Evolutionary conservation across 1,140 invertebrate genomes (phyloP).

Genomic region (Nasonia giraulti): DNA sequence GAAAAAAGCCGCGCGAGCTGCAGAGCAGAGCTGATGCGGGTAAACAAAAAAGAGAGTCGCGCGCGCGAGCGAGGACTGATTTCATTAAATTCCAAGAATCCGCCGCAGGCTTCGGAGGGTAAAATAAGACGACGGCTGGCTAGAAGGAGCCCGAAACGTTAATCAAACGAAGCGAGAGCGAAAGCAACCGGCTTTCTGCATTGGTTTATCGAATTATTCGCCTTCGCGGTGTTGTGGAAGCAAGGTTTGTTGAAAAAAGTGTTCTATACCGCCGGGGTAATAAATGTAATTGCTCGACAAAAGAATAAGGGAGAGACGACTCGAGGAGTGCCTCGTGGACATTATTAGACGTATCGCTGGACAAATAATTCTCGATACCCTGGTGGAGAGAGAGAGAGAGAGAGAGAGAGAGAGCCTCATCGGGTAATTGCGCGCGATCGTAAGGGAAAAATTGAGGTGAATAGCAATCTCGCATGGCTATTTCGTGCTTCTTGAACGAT

Average conservation of each 20-base stretch:
- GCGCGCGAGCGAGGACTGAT: neutral
- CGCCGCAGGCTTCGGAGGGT: neutral
- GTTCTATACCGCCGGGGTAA: neutral
- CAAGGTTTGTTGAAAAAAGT: slow-evolving; percentile 3
- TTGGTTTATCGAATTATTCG: slow-evolving; percentile 43
- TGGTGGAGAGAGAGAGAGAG: too few relatives aligned
- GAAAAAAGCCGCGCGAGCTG: neutral
- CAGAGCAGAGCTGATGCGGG: neutral
- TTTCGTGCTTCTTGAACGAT: neutral
- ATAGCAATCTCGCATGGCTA: neutral
- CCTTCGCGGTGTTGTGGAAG: neutral
- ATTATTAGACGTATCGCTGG: slow-evolving; percentile 3
- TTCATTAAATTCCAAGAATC: slow-evolving; percentile 25
- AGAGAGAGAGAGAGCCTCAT: neutral
- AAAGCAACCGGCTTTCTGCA: neutral
- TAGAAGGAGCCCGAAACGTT: slow-evolving; percentile 1
- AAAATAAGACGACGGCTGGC: neutral
- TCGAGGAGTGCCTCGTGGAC: neutral
- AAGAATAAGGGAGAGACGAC: neutral
- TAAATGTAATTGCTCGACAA: slow-evolving; percentile 21
- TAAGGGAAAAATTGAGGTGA: neutral
- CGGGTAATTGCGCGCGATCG: neutral
- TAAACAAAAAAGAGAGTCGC: neutral
- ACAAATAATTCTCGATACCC: neutral
- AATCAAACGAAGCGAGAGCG: slow-evolving; percentile 32